phyloP scores from a whole-genome alignment of 2,113 vertebrate genomes.

The Pterophyllum scalare region DNA sequence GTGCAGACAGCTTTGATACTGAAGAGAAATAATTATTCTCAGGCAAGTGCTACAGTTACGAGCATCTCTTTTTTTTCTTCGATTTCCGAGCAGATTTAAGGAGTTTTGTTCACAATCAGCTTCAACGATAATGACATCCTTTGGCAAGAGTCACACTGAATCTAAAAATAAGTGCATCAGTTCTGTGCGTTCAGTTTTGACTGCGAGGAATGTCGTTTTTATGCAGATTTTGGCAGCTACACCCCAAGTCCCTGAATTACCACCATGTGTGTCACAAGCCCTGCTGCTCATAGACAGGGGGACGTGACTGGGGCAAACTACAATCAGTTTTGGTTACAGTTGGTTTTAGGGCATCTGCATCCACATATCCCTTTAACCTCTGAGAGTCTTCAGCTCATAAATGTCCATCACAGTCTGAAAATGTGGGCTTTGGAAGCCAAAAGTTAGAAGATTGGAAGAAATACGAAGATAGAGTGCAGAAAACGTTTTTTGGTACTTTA shows the following conservation, averaged over 20 bases:
- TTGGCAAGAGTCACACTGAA: background rate
- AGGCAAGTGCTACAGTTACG: background rate
- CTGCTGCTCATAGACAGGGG: background rate
- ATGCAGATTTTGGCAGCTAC: conserved; percentile 9
- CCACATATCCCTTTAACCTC: background rate
- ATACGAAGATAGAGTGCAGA: background rate
- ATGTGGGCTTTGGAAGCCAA: background rate
- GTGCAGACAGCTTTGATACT: background rate
- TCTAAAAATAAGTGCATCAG: conserved; percentile 5
- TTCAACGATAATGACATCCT: conserved; percentile 11
- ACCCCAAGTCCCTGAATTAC: background rate
- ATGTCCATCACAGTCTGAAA: background rate
- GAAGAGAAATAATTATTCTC: background rate
- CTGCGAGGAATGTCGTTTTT: background rate
- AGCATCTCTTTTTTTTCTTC: background rate
- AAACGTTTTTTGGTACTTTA: background rate
- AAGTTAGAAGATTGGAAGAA: background rate
- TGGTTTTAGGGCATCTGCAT: background rate
- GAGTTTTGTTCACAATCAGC: background rate
- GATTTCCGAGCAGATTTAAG: background rate
- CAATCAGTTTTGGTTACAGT: background rate
- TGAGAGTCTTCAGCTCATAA: background rate
- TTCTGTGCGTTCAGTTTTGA: background rate
- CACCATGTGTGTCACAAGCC: background rate
- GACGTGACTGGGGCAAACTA: background rate